Evolutionary conservation across 2,113 vertebrate genomes (phyloP).

Genomic region (Benitochromis conjunctus): DNA sequence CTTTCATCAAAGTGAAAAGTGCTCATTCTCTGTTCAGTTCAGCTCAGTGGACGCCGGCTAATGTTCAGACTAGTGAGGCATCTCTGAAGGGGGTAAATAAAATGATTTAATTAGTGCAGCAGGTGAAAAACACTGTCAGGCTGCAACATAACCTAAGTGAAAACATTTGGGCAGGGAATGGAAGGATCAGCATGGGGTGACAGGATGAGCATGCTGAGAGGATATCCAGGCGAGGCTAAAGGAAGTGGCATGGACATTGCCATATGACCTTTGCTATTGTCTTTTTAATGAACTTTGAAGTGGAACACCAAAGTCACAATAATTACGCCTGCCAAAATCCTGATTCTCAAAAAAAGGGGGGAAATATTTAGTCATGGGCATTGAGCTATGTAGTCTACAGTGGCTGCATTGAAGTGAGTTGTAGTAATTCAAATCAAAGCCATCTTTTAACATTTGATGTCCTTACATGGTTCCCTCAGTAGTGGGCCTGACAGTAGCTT

Average conservation of each 20-base stretch:
- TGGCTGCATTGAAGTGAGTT: neutral
- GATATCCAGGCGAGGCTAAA: conserved; percentile 47
- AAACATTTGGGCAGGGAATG: conserved; percentile 35
- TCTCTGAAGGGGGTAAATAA: conserved; percentile 24
- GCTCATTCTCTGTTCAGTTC: conserved; percentile 19
- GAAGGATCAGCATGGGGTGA: conserved; percentile 23
- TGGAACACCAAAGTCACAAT: neutral
- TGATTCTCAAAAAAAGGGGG: neutral
- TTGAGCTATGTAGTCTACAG: conserved; percentile 4
- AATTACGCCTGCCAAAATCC: neutral
- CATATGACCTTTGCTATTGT: conserved; percentile 42
- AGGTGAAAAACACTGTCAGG: neutral
- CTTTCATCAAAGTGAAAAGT: conserved; percentile 1
- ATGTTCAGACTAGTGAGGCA: conserved; percentile 4
- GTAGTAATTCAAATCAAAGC: conserved; percentile 33
- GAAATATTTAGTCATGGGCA: neutral
- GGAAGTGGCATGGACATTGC: conserved; percentile 35
- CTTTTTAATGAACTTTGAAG: conserved; percentile 26
- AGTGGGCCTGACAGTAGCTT: conserved; percentile 16
- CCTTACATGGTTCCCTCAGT: conserved; percentile 6
- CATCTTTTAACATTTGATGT: conserved; percentile 36
- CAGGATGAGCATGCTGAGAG: conserved; percentile 35
- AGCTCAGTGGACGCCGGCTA: conserved; percentile 23
- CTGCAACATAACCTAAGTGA: conserved; percentile 13
- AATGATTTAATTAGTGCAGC: conserved; percentile 29